Conservation (phyloP, 2,113 vertebrate genomes). For the Channa argus region DNA sequence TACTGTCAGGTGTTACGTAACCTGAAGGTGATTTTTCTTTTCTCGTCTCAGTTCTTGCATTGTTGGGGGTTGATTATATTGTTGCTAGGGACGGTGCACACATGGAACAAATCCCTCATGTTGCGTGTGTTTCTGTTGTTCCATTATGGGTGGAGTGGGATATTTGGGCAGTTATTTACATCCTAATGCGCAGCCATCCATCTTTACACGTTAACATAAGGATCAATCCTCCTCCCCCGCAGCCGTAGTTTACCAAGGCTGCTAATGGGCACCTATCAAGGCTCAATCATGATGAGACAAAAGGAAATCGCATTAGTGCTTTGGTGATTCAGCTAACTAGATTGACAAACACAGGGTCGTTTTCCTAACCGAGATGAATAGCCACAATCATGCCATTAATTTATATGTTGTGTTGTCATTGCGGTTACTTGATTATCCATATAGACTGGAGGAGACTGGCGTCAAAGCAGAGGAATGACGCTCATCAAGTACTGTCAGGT, state of each 20-base stretch:
- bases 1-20: constrained; percentile 6
- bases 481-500: not conserved
- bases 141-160: constrained; percentile 1
- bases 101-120: constrained; percentile 14
- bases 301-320: constrained; percentile 73
- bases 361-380: constrained; percentile 74
- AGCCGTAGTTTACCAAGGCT: constrained; percentile 68
- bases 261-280: constrained; percentile 79
- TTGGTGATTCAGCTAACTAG: constrained; percentile 69
- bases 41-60: constrained; percentile 34
- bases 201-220: constrained; percentile 74
- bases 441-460: constrained; percentile 34
- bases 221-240: constrained; percentile 77
- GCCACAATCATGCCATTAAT: constrained; percentile 71
- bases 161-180: constrained; percentile 69
- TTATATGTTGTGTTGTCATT: constrained; percentile 71
- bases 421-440: constrained; percentile 71
- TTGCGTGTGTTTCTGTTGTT: constrained; percentile 3
- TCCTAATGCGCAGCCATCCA: constrained; percentile 60
- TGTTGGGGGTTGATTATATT: constrained; percentile 58
- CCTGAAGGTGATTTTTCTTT: constrained; percentile 6
- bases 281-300: constrained; percentile 80
- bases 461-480: constrained; percentile 75
- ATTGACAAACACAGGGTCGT: constrained; percentile 73
- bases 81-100: constrained; percentile 55